phyloP scores from a whole-genome alignment of 2,888 invertebrate genomes.

The Microctonus aethiopoides region DNA sequence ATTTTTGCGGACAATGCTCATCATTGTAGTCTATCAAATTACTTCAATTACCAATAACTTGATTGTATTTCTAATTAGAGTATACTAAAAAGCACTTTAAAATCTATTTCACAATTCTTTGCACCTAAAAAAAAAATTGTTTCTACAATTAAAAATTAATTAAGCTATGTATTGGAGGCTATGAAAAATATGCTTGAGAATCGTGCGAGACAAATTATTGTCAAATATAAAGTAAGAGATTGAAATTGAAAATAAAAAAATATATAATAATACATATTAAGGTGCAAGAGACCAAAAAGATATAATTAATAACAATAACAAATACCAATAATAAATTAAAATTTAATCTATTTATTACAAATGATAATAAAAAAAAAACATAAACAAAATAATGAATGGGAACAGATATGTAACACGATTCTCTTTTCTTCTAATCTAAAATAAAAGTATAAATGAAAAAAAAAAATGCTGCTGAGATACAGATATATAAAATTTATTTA shows the following conservation, averaged over 20 bases:
- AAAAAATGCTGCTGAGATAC: constrained; percentile 6
- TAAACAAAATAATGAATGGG: neutral
- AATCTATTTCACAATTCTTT: constrained; percentile 27
- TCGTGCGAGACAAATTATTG: neutral
- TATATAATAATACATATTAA: constrained; percentile 5
- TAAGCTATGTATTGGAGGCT: neutral
- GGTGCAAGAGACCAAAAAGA: constrained; percentile 26
- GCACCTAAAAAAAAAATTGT: constrained; percentile 24
- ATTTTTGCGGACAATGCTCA: constrained; percentile 4
- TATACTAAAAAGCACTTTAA: constrained; percentile 34
- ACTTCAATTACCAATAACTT: neutral
- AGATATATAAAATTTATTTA: neutral
- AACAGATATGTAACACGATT: neutral
- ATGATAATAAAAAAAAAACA: neutral
- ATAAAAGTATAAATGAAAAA: too few species aligned
- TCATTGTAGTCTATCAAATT: neutral
- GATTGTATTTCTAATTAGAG: constrained; percentile 9
- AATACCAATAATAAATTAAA: neutral
- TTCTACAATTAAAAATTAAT: neutral
- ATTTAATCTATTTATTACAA: neutral
- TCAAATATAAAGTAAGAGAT: neutral
- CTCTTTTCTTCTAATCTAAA: neutral
- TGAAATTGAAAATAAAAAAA: neutral
- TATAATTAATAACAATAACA: neutral
- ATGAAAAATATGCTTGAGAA: neutral